Percentiles rank a stretch among this genome's conserved stretches.
Evolutionary conservation across 2,888 invertebrate species (phyloP).

Genomic region (Pseudolycoriella hygida): DNA sequence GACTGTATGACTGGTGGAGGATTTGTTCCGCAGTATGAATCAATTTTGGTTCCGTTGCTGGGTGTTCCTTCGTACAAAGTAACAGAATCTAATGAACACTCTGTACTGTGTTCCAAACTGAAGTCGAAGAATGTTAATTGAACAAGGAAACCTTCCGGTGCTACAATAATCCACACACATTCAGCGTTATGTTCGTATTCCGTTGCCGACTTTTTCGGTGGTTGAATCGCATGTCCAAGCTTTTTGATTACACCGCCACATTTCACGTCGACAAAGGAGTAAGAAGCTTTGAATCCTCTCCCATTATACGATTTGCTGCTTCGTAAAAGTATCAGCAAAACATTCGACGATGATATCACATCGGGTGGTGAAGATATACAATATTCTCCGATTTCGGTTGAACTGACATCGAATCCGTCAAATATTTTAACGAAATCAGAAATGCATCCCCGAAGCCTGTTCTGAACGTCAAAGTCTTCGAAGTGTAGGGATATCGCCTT

Average conservation of each 20-base stretch:
- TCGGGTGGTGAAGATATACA: slow-evolving; percentile 44
- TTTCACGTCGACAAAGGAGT: slow-evolving; percentile 41
- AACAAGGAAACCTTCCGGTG: slow-evolving; percentile 46
- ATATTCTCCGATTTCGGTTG: slow-evolving; percentile 43
- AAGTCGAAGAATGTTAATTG: slow-evolving; percentile 60
- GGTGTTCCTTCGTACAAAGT: slow-evolving; percentile 34
- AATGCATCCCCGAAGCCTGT: slow-evolving; percentile 35
- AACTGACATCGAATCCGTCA: slow-evolving; percentile 48
- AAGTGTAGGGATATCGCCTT: slow-evolving; percentile 47
- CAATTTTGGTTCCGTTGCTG: slow-evolving; percentile 18
- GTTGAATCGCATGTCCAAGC: slow-evolving; percentile 40
- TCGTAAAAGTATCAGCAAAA: slow-evolving; percentile 47
- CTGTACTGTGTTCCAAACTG: slow-evolving; percentile 35
- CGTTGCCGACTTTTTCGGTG: slow-evolving; percentile 32
- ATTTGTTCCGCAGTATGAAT: slow-evolving; percentile 46
- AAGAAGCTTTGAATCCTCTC: slow-evolving; percentile 59
- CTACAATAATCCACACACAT: slow-evolving; percentile 63
- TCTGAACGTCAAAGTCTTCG: slow-evolving; percentile 46
- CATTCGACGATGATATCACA: slow-evolving; percentile 52
- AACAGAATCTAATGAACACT: slow-evolving; percentile 45
- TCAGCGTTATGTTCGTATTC: slow-evolving; percentile 30
- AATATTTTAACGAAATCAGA: slow-evolving; percentile 29
- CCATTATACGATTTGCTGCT: slow-evolving; percentile 38
- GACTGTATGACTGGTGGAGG: slow-evolving; percentile 50
- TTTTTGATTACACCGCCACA: slow-evolving; percentile 59